phyloP scores from a whole-genome alignment of 2,797 vertebrate species.

The Poliocrania exsul region DNA sequence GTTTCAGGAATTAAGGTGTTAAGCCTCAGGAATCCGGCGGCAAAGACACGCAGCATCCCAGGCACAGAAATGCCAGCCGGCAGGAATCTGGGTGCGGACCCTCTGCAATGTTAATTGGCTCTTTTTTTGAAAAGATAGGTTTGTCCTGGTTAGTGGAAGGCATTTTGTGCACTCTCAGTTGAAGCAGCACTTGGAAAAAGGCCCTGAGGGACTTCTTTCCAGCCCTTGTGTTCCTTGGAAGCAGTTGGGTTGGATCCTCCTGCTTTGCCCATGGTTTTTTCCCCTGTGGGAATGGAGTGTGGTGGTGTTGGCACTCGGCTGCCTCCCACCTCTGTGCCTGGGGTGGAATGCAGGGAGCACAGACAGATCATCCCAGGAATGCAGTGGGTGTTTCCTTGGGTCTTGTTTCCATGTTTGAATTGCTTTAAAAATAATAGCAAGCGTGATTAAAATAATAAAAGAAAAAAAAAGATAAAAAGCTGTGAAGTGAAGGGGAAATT shows the following conservation, averaged over 20 bases:
- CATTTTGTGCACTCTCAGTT: background rate
- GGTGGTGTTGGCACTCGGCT: constrained; percentile 37
- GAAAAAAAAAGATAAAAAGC: background rate
- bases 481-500: constrained; percentile 31
- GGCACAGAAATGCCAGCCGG: background rate
- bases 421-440: constrained; percentile 51
- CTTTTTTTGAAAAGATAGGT: background rate
- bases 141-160: constrained; percentile 34
- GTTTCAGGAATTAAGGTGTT: constrained; percentile 65
- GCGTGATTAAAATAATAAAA: background rate
- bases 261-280: background rate
- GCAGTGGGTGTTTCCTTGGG: constrained; percentile 61
- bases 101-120: constrained; percentile 14
- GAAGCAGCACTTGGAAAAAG: constrained; percentile 23
- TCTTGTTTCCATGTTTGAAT: constrained; percentile 46
- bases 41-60: constrained; percentile 52
- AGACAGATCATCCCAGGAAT: constrained; percentile 56
- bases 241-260: background rate
- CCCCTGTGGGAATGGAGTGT: background rate
- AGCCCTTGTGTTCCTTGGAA: constrained; percentile 5
- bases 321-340: constrained; percentile 47
- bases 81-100: constrained; percentile 55
- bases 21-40: constrained; percentile 70
- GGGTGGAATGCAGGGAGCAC: constrained; percentile 57
- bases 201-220: constrained; percentile 8